phyloP scores from a whole-genome alignment of 1,140 invertebrate species.

The Pygmarrhopalites habei region DNA sequence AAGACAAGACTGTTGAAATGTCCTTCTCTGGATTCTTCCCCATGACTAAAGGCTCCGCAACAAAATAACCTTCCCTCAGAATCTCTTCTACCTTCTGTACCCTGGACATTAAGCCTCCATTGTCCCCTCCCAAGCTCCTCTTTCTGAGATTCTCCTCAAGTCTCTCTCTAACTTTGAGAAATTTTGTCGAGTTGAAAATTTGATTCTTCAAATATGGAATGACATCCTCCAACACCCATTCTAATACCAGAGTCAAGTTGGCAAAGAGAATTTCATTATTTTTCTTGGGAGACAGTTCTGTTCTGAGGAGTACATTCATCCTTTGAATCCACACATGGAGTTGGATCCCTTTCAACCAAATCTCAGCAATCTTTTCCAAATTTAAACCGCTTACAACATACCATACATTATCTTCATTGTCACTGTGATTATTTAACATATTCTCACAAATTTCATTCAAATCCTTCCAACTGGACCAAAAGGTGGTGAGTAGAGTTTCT shows the following conservation, averaged over 20 bases:
- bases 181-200: neutral
- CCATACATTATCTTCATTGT: neutral
- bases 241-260: slow-evolving; percentile 23
- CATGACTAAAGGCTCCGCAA: neutral
- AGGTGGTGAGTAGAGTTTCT: neutral
- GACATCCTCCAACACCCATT: slow-evolving; percentile 29
- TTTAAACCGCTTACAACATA: no score
- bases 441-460: neutral
- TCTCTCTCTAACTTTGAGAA: neutral
- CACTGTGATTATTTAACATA: neutral
- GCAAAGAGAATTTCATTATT: slow-evolving; percentile 26
- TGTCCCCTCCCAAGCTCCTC: neutral
- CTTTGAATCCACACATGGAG: slow-evolving; percentile 25
- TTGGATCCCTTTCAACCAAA: slow-evolving; percentile 24
- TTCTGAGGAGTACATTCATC: slow-evolving; percentile 8
- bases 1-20: neutral
- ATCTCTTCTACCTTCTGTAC: slow-evolving; percentile 2
- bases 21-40: neutral
- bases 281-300: slow-evolving; percentile 10
- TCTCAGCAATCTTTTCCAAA: neutral
- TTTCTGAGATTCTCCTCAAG: neutral
- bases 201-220: slow-evolving; percentile 10
- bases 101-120: no score
- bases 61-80: neutral
- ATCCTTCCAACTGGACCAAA: neutral